Base-by-base conservation (phyloP, 2,888 invertebrate genomes). In the Mesorhabditis belari region DNA sequence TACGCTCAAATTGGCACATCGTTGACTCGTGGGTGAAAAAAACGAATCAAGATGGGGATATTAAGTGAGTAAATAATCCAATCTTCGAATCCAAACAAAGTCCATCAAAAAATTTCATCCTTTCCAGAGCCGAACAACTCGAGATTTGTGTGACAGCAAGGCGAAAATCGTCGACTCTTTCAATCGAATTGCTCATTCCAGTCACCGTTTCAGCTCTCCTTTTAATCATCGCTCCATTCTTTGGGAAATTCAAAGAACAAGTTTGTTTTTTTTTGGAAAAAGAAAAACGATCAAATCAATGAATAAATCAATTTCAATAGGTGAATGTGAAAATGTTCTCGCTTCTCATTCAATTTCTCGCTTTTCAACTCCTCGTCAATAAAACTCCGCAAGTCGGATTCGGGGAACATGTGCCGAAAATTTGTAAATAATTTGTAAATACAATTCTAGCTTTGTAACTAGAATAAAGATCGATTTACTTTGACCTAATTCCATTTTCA, bases 291-390 rank as follows among this genome's bases (percentile, higher is more conserved):
- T 52, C 12, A 9, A 28, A 50, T 23, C 17, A 21, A n/a, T n/a
- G n/a, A n/a, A n/a, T n/a, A n/a, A n/a, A n/a, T n/a, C n/a, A 2
- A 5, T 4, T 23, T 55, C 27, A 62, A 23, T 66, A 74, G 68
- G 64, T 75, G 51, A 68, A 73, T 55, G 76, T 77, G 49, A 77
- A 77, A 58, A 69, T 76, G 67, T 77, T 77, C 64, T 74, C 76
- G 23, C 66, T 77, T 21, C 70, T 77, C 3, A 66, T 77, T 19
- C 77, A 77, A 63, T 76, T 74, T 64, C 63, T 77, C 69, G 71
- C 73, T 61, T 76, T 77, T 70, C 77, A 77, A 65, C 75, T 73
- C 54, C 60, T 77, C 53, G 73, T 72, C n/a, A 67, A 68, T 25
- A 73, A 73, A 62, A 75, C 76, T 24, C 75, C 76, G 29, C 73